Evolutionary conservation across 2,113 vertebrate species (phyloP).

Genomic region (Catharus bicknelli): DNA sequence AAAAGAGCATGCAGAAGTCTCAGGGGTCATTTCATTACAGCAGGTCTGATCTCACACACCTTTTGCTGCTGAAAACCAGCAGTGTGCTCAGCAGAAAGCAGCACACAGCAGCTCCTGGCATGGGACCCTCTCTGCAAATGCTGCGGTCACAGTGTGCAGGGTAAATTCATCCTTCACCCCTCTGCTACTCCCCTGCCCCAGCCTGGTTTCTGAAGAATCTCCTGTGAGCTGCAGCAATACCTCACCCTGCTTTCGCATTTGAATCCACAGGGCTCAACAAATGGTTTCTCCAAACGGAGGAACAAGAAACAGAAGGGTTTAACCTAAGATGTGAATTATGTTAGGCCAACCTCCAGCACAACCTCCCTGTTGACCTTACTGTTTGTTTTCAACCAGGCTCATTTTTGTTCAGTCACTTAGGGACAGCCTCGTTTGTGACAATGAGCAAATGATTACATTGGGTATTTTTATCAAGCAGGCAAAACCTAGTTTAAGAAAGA

Average conservation of each 20-base stretch:
- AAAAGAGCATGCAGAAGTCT: background rate
- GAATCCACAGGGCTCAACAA: background rate
- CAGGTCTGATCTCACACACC: background rate
- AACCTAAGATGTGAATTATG: background rate
- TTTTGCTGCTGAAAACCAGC: background rate
- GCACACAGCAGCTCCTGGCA: background rate
- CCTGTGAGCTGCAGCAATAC: background rate
- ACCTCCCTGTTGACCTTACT: background rate
- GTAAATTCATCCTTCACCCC: background rate
- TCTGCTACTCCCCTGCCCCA: background rate
- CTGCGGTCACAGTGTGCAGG: accelerated
- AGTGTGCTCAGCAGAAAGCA: background rate
- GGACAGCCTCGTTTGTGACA: background rate
- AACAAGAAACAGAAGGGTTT: background rate
- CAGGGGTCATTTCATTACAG: background rate
- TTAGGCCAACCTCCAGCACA: background rate
- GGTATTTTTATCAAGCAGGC: background rate
- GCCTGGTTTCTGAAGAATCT: background rate
- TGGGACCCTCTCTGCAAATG: background rate
- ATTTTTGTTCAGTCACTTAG: background rate
- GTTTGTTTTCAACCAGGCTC: background rate
- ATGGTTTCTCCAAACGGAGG: background rate
- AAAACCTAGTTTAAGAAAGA: background rate
- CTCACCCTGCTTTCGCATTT: background rate
- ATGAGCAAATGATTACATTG: background rate